Conservation (phyloP, 2,888 invertebrate genomes). For the Metellina segmentata region DNA sequence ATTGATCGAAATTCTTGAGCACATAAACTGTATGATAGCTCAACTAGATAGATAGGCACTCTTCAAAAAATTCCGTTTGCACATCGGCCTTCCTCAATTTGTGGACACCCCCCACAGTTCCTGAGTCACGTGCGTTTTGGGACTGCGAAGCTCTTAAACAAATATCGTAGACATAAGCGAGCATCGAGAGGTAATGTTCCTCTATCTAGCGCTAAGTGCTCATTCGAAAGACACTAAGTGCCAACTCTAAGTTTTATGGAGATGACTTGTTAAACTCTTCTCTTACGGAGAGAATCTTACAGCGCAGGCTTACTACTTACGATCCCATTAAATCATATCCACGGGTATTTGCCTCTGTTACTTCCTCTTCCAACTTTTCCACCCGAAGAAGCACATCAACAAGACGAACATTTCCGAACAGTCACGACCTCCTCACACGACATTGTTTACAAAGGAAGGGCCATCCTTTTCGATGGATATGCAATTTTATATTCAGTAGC, state of each 20-base stretch:
- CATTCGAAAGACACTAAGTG: conserved; percentile 75
- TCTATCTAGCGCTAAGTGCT: conserved; percentile 76
- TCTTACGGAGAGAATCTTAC: conserved; percentile 56
- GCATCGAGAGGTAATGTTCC: conserved; percentile 74
- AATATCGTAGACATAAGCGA: conserved; percentile 73
- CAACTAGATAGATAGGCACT: no score
- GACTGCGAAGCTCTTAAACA: conserved; percentile 74
- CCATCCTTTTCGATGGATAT: background rate
- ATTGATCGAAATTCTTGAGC: no score
- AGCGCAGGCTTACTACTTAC: conserved; percentile 69
- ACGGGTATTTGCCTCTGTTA: conserved; percentile 66
- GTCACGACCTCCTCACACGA: background rate
- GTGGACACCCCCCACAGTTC: conserved; percentile 34
- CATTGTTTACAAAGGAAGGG: background rate
- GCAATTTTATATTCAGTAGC: background rate
- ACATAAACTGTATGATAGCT: background rate
- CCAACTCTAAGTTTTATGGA: conserved; percentile 74
- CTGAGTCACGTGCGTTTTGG: conserved; percentile 72
- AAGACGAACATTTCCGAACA: background rate
- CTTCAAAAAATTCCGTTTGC: conserved; percentile 23
- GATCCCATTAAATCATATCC: conserved; percentile 73
- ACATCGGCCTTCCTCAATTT: conserved; percentile 42
- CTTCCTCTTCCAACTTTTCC: conserved; percentile 65
- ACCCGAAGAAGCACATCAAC: conserved; percentile 47
- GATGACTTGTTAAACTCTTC: conserved; percentile 76